A percentile compares a stretch with the other conserved stretches of the same genome.
These are phyloP conservation scores for Pseudochirops cupreus DNA, from an alignment of 2,797 vertebrate species.

Conservation along the genomic window DNA sequence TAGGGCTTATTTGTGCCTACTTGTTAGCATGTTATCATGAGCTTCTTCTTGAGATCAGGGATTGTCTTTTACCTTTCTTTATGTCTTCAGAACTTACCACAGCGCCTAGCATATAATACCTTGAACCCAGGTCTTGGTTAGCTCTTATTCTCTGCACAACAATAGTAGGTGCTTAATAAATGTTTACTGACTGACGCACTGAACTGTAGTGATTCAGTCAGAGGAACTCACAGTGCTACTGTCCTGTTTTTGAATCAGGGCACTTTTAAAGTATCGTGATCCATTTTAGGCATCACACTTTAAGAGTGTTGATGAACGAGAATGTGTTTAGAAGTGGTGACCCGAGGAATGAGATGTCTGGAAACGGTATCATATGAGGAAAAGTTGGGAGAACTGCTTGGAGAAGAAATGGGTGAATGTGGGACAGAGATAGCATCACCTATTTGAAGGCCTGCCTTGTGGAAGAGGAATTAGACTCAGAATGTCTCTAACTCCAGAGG, in stretches of 20 bases:
- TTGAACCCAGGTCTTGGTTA: too few species aligned
- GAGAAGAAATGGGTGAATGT: not conserved
- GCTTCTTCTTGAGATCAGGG: not conserved
- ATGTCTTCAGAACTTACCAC: not conserved
- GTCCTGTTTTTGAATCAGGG: not conserved
- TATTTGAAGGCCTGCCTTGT: not conserved
- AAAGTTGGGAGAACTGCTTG: not conserved
- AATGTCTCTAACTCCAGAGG: not conserved
- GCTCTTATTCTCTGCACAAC: too few species aligned
- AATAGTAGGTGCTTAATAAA: not conserved
- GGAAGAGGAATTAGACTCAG: not conserved
- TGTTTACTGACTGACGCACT: not conserved
- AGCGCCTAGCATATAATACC: not conserved
- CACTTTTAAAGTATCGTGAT: not conserved
- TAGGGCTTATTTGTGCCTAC: not conserved
- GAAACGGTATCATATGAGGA: not conserved
- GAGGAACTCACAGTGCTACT: not conserved
- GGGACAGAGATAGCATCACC: not conserved
- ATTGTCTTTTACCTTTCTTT: not conserved
- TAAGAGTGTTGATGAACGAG: not conserved
- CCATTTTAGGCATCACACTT: not conserved
- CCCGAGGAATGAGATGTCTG: not conserved
- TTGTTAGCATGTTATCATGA: not conserved
- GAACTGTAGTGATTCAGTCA: not conserved
- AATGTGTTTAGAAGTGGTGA: not conserved